Evolutionary conservation across 92 coral and sea anemone species (phyloP).

Genomic region (Zoanthus gigantus): DNA sequence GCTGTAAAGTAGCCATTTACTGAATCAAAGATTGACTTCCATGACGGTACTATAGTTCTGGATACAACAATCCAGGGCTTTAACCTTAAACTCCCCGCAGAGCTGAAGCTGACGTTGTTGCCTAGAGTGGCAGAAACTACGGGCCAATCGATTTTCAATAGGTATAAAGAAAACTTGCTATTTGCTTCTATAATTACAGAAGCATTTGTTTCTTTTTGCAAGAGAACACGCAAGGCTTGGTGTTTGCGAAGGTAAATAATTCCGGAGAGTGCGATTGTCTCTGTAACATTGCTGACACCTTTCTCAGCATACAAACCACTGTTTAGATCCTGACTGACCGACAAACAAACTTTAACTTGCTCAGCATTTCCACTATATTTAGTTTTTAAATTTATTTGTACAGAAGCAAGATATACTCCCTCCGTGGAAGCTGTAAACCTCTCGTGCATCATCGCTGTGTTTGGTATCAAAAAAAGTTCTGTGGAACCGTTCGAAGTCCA

Average conservation of each 20-base stretch:
- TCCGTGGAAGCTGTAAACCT: conserved; percentile 4
- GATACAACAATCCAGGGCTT: conserved; percentile 8
- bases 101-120: not conserved
- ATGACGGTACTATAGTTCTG: not conserved
- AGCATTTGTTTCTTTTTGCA: conserved; percentile 2
- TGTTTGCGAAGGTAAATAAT: conserved; percentile 26
- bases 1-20: conserved; percentile 28
- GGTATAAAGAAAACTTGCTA: conserved; percentile 14
- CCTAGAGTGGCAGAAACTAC: conserved; percentile 24
- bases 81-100: not conserved
- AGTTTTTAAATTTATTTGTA: conserved; percentile 8
- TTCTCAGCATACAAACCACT: conserved; percentile 10
- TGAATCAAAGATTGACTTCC: not conserved
- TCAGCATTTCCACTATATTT: not conserved
- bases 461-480: not conserved
- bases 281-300: not conserved
- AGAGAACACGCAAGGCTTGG: conserved; percentile 1
- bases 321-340: not conserved
- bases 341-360: conserved; percentile 1
- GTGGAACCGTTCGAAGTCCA: conserved; percentile 23
- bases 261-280: conserved; percentile 15
- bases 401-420: conserved; percentile 22
- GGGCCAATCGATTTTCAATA: conserved; percentile 33
- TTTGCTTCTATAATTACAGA: conserved; percentile 4
- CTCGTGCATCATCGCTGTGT: not conserved